phyloP scores from a whole-genome alignment of 1,140 invertebrate species.

The Macrostomum lignano region DNA sequence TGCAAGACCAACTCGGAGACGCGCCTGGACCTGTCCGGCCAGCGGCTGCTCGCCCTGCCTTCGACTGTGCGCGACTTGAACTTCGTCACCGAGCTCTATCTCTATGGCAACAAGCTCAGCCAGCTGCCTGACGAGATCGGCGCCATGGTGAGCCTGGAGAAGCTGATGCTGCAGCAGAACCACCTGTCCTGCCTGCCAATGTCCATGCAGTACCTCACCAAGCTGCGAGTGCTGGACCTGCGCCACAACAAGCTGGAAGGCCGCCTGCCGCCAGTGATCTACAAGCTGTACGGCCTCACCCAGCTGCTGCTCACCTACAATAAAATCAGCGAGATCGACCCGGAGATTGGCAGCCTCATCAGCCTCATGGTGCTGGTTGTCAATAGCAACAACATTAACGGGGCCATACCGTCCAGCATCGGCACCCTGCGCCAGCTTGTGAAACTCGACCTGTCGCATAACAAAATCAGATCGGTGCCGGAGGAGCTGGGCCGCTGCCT shows the following conservation, averaged over 20 bases:
- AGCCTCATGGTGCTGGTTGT: no score
- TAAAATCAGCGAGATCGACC: conserved; percentile 59
- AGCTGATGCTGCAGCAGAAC: conserved; percentile 80
- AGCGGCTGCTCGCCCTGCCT: no score
- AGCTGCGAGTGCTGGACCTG: conserved; percentile 66
- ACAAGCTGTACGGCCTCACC: conserved; percentile 61
- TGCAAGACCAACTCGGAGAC: no score
- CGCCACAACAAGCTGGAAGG: conserved; percentile 91
- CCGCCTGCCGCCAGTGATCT: no score
- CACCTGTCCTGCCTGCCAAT: conserved; percentile 76
- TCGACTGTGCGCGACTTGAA: no score
- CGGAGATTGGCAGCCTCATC: conserved; percentile 48
- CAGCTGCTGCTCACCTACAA: conserved; percentile 86
- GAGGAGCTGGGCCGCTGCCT: conserved; percentile 80
- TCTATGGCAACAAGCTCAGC: conserved; percentile 80
- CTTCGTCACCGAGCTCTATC: conserved; percentile 79
- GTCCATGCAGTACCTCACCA: conserved; percentile 50
- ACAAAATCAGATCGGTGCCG: no score
- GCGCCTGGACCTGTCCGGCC: no score
- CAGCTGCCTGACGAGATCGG: conserved; percentile 75
- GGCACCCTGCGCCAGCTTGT: no score
- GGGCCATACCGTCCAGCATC: no score
- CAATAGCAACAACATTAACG: no score
- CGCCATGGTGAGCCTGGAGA: conserved; percentile 55
- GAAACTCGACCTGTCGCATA: no score